Percentiles rank a stretch among this genome's conserved stretches.
Evolutionary conservation across 2,113 vertebrate species (phyloP).

Genomic region (Excalfactoria chinensis): DNA sequence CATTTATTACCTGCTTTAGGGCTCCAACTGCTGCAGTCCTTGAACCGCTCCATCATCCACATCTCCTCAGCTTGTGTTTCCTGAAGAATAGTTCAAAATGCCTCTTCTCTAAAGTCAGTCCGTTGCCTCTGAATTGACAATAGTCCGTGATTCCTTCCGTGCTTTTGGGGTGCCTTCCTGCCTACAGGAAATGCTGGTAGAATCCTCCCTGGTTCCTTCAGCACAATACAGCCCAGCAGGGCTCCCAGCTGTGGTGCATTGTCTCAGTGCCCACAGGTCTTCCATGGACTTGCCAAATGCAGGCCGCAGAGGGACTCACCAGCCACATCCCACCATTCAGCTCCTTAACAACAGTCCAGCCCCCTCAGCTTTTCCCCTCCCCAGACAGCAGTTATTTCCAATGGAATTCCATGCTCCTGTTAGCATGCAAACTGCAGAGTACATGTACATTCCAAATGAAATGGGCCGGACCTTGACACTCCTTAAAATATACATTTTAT

Average conservation of each 20-base stretch:
- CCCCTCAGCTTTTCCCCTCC: background rate
- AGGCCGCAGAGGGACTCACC: background rate
- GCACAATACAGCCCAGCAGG: background rate
- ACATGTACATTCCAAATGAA: conserved; percentile 73
- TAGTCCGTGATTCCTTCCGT: background rate
- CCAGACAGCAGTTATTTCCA: conserved; percentile 16
- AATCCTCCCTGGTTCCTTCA: background rate
- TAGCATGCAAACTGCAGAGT: conserved; percentile 45
- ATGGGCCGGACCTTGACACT: conserved; percentile 78
- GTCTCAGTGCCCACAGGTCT: background rate
- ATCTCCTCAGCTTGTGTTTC: background rate
- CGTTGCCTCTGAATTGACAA: background rate
- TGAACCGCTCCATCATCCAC: background rate
- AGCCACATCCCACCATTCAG: background rate
- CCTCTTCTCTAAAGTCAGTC: background rate
- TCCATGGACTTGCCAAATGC: background rate
- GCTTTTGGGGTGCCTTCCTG: background rate
- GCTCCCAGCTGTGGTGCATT: background rate
- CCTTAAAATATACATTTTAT: conserved; percentile 81
- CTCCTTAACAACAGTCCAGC: background rate
- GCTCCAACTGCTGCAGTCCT: background rate
- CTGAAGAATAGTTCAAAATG: background rate
- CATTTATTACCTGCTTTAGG: conserved; percentile 37
- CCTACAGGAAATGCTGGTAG: background rate
- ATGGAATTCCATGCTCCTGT: conserved; percentile 34